Conservation (phyloP, 2,113 vertebrate genomes). For the Melospiza georgiana region DNA sequence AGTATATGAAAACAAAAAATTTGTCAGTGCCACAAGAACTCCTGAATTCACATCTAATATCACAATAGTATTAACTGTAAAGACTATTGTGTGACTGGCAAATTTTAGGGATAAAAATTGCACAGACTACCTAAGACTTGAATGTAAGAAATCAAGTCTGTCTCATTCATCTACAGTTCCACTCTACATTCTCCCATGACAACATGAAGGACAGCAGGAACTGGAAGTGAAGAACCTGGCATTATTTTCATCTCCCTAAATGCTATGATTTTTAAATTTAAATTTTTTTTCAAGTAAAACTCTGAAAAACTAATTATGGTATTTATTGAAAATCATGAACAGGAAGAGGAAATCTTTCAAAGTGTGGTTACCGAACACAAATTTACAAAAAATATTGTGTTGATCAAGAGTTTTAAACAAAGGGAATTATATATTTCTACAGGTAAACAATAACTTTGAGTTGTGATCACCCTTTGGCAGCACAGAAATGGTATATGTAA, state of each 20-base stretch:
- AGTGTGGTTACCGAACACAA: background rate
- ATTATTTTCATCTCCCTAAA: background rate
- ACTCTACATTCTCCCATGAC: background rate
- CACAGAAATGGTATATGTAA: constrained; percentile 13
- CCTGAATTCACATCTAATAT: background rate
- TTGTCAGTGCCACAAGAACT: background rate
- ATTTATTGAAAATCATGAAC: background rate
- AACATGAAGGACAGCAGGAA: background rate
- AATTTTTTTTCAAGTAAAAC: background rate
- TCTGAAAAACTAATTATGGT: background rate
- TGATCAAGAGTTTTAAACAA: constrained; percentile 6
- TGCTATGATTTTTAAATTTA: background rate
- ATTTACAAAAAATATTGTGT: background rate
- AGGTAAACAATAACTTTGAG: constrained; percentile 35
- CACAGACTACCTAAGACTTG: background rate
- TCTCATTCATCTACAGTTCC: background rate
- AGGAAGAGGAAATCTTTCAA: background rate
- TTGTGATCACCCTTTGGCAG: constrained; percentile 6
- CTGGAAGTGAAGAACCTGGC: background rate
- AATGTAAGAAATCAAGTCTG: background rate
- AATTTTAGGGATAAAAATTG: background rate
- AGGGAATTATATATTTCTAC: background rate
- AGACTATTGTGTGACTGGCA: background rate
- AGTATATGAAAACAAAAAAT: background rate
- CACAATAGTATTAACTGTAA: background rate